Evolutionary conservation across 1,140 invertebrate genomes (phyloP).

Genomic region (Cryptotermes secundus): DNA sequence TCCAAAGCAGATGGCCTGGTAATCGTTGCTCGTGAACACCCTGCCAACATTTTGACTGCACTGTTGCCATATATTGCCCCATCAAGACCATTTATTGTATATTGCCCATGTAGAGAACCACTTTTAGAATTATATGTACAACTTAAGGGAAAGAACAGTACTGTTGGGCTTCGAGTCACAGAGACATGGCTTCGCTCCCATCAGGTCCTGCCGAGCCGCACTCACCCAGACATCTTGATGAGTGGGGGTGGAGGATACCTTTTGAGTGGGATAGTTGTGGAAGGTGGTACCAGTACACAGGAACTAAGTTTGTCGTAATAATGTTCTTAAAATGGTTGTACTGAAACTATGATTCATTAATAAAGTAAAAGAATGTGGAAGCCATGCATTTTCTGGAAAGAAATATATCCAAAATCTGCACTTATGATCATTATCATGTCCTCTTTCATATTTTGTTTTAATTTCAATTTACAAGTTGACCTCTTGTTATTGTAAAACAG

Average conservation of each 20-base stretch:
- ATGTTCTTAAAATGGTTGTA: too few relatives aligned
- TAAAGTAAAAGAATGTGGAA: too few relatives aligned
- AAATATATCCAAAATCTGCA: too few relatives aligned
- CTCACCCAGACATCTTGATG: conserved; percentile 81
- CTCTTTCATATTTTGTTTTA: too few relatives aligned
- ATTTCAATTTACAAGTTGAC: too few relatives aligned
- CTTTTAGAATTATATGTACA: conserved; percentile 76
- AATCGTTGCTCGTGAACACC: conserved; percentile 81
- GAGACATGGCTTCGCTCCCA: conserved; percentile 87
- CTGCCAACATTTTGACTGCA: conserved; percentile 69
- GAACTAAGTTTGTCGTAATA: background rate
- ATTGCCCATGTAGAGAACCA: conserved; percentile 74
- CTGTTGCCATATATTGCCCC: conserved; percentile 73
- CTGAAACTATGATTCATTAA: too few relatives aligned
- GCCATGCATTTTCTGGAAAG: too few relatives aligned
- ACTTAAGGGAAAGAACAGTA: conserved; percentile 66
- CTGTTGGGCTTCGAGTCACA: conserved; percentile 73
- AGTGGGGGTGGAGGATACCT: conserved; percentile 74
- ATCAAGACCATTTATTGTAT: conserved; percentile 83
- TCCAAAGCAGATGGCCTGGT: conserved; percentile 75
- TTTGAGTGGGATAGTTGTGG: conserved; percentile 60
- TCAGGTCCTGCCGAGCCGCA: conserved; percentile 82
- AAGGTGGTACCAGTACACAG: background rate
- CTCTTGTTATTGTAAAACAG: too few relatives aligned
- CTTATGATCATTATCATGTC: too few relatives aligned